Base-by-base conservation (phyloP, 2,888 invertebrate species). In the Bombylius discolor region DNA sequence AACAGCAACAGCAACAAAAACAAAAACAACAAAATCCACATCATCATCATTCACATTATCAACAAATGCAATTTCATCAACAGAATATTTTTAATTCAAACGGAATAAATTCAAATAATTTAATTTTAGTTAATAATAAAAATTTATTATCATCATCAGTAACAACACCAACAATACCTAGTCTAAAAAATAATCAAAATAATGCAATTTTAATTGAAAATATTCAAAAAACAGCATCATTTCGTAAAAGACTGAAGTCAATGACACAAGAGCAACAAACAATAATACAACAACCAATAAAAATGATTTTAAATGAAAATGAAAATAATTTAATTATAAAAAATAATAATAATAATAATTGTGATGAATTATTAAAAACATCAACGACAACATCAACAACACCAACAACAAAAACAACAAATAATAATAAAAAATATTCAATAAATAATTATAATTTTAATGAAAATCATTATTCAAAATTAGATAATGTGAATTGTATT, bases 71-170 rank as follows among this genome's bases (percentile, higher is more conserved):
- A 23, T 3, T 23, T 23, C 23, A 23, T 23, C 23, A 23, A 23
- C 23, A 23, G 23, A 23, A 23, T 23, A 23, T 23, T 23, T 23
- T 23, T 3, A 23, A 23, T 2, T 23, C 23, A 23, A 23, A 23
- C 3, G 23, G 23, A 2, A 2, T 23, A 23, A 23, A 23, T 23
- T 23, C 23, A 23, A 23, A 23, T 23, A 23, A 23, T 23, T 23
- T 23, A 23, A 23, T 23, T 23, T 23, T 23, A 23, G 23, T 23
- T 23, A 23, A 23, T 23, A 23, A 23, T 23, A 23, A 23, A 23
- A 23, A 23, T 23, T 77, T 82, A 60, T 5, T 61, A 61, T 7
- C 57, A 59, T 50, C 32, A 49, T n/a, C n/a, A 49, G 5, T 5
- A 34, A 49, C 59, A 54, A 13, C 61, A 61, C 12, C 59, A 60